A percentile compares a stretch with the other conserved stretches of the same genome.
phyloP scores from a whole-genome alignment of 35 echinoderm and acorn worm genomes.

The Strongylocentrotus purpuratus region DNA sequence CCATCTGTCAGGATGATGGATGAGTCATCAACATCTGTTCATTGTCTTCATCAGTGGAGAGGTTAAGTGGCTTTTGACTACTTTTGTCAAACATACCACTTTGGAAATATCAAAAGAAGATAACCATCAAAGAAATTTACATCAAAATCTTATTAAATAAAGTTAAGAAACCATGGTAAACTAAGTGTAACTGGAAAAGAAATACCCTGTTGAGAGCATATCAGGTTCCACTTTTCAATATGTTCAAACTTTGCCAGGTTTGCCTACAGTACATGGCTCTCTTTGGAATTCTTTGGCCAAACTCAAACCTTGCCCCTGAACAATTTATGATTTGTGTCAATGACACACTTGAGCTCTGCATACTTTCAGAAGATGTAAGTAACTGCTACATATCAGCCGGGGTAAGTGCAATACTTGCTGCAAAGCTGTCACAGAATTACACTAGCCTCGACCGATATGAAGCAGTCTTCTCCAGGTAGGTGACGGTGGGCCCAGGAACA shows the following conservation, averaged over 20 bases:
- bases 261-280: too few species aligned
- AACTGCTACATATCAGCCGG: conserved; percentile 41
- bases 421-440: conserved; percentile 34
- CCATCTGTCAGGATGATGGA: background rate
- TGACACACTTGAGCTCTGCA: background rate
- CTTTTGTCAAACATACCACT: background rate
- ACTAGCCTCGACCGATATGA: conserved; percentile 47
- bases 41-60: background rate
- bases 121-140: too few species aligned
- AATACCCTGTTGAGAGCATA: too few species aligned
- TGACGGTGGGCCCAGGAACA: background rate
- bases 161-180: too few species aligned
- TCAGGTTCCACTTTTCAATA: too few species aligned
- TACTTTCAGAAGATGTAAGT: background rate
- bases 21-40: background rate
- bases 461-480: background rate
- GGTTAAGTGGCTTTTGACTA: background rate
- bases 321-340: background rate
- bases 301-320: background rate
- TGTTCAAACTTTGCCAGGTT: too few species aligned
- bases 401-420: conserved; percentile 60
- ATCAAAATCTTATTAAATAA: too few species aligned
- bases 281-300: too few species aligned
- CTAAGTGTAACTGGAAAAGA: too few species aligned
- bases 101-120: too few species aligned